A percentile compares a stretch with the other conserved stretches of the same genome.
These are phyloP conservation scores for Tapera naevia DNA, from an alignment of 2,797 vertebrate genomes.

Conservation along the genomic window DNA sequence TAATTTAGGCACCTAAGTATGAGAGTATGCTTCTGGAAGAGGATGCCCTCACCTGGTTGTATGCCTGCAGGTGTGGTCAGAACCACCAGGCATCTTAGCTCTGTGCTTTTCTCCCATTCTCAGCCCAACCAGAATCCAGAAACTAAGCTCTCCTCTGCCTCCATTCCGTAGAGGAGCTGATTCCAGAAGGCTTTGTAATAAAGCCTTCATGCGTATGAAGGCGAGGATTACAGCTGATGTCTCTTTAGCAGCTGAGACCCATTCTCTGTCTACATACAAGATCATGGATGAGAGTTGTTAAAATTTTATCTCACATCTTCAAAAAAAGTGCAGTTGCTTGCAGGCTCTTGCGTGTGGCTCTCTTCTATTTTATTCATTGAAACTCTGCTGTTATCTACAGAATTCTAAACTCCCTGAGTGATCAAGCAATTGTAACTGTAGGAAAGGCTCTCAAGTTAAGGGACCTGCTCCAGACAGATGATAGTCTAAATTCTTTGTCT, in stretches of 20 bases:
- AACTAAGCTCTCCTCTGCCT: background rate
- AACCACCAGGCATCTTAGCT: background rate
- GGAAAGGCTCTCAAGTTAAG: background rate
- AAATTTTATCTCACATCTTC: background rate
- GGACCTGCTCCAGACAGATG: background rate
- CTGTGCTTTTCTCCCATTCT: background rate
- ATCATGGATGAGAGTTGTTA: background rate
- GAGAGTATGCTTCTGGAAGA: background rate
- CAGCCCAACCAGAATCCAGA: background rate
- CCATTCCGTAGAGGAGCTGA: background rate
- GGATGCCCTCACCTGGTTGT: background rate
- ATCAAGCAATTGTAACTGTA: background rate
- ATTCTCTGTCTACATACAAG: background rate
- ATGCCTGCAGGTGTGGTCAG: background rate
- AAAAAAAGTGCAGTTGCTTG: background rate
- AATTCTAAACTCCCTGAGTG: background rate
- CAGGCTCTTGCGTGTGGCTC: rapidly evolving
- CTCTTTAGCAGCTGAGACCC: background rate
- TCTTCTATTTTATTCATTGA: background rate
- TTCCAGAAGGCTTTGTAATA: background rate
- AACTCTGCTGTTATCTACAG: background rate
- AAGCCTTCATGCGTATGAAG: background rate
- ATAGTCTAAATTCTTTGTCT: background rate
- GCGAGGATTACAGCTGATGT: background rate
- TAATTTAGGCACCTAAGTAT: background rate